Conservation (phyloP, 2,113 vertebrate genomes). For the Daphoenositta chrysoptera region DNA sequence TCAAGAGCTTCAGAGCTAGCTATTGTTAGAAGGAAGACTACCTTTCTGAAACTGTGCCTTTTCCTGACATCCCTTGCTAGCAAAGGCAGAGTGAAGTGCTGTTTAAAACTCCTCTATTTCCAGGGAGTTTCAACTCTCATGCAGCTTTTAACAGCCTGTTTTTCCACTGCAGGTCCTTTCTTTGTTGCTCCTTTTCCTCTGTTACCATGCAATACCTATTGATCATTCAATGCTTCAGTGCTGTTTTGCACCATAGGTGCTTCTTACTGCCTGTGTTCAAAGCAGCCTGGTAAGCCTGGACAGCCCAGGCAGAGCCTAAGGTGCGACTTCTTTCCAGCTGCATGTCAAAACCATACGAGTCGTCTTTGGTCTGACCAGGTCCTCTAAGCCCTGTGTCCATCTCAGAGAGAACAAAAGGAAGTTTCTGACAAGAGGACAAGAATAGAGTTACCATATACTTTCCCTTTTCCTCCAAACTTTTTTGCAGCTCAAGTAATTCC, state of each 20-base stretch:
- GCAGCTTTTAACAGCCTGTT: neutral
- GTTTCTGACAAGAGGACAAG: neutral
- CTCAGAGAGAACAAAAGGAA: neutral
- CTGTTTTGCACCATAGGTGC: neutral
- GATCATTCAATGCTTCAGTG: neutral
- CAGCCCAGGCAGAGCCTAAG: neutral
- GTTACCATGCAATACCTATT: neutral
- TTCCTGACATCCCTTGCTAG: conserved; percentile 9
- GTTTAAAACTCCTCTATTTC: conserved; percentile 28
- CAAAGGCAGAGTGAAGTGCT: conserved; percentile 24
- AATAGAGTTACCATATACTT: neutral
- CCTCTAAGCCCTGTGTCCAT: neutral
- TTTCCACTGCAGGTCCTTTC: neutral
- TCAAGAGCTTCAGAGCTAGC: conserved; percentile 17
- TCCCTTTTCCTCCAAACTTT: neutral
- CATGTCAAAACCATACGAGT: neutral
- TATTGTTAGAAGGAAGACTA: conserved; percentile 28
- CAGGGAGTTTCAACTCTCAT: neutral
- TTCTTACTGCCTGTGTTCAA: neutral
- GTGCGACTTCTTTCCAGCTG: neutral
- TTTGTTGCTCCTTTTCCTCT: conserved; percentile 6
- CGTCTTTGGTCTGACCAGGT: neutral
- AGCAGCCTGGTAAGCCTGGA: neutral
- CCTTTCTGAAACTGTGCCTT: conserved; percentile 21
- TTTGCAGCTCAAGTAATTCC: neutral